Conservation (phyloP, 2,888 invertebrate genomes). For the Calliopum simillimum region DNA sequence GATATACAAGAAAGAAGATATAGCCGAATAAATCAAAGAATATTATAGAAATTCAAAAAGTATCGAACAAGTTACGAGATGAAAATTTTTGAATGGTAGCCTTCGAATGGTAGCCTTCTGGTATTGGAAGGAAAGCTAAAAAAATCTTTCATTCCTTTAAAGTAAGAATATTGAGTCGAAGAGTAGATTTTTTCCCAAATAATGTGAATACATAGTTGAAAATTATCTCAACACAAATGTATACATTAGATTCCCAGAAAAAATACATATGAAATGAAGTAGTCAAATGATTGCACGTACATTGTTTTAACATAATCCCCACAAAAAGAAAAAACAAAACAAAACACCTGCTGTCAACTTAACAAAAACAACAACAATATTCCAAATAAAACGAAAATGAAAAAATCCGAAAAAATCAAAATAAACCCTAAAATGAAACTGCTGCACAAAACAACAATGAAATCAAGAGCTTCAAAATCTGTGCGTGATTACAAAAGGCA, state of each 20-base stretch:
- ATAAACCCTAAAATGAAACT: constrained; percentile 1
- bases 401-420: constrained; percentile 8
- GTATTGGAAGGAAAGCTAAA: too few relatives aligned
- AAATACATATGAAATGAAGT: neutral
- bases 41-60: too few relatives aligned
- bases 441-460: neutral
- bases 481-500: neutral
- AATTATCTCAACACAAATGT: too few relatives aligned
- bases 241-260: neutral
- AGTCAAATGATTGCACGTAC: neutral
- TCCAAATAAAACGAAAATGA: neutral
- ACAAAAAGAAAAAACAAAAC: too few relatives aligned
- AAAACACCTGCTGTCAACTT: neutral
- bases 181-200: neutral
- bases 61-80: too few relatives aligned
- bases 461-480: neutral
- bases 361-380: constrained; percentile 11
- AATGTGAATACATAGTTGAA: too few relatives aligned
- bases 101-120: too few relatives aligned
- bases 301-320: neutral
- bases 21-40: too few relatives aligned
- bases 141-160: too few relatives aligned
- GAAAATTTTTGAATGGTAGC: neutral
- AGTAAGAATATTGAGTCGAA: too few relatives aligned
- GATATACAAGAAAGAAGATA: too few relatives aligned